A percentile compares a stretch with the other conserved stretches of the same genome.
These are phyloP conservation scores for Myxocyprinus asiaticus DNA, from an alignment of 2,113 vertebrate genomes.

Conservation along the genomic window DNA sequence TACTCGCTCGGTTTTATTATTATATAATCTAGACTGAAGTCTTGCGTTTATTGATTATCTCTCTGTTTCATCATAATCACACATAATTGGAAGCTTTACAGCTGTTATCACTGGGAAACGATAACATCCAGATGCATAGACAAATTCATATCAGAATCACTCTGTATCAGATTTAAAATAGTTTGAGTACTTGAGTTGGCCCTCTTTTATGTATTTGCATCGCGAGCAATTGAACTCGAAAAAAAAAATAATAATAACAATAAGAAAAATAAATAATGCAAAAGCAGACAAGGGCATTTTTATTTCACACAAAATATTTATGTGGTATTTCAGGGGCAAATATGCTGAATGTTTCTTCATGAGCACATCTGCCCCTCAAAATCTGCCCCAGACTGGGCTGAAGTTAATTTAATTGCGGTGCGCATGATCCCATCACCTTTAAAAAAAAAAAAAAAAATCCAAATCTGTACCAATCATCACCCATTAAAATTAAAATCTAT, in stretches of 20 bases:
- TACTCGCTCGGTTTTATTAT: not conserved
- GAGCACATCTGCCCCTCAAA: conserved; percentile 73
- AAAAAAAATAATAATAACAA: not conserved
- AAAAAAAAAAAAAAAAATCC: too few relatives aligned
- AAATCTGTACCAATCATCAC: conserved; percentile 93
- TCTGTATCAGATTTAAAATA: not conserved
- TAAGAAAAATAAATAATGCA: too few relatives aligned
- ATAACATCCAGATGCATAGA: not conserved
- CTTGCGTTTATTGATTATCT: conserved; percentile 14
- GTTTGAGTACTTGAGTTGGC: not conserved
- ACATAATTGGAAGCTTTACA: not conserved
- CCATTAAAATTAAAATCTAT: conserved; percentile 98
- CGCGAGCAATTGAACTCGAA: not conserved
- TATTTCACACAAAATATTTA: conserved; percentile 62
- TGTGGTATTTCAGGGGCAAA: conserved; percentile 82
- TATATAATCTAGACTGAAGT: not conserved
- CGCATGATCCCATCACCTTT: conserved; percentile 60
- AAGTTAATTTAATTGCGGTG: conserved; percentile 86
- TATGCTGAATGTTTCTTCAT: too few relatives aligned
- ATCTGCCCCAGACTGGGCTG: conserved; percentile 77
- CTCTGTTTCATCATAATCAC: not conserved
- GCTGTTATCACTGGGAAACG: conserved; percentile 3
- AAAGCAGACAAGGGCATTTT: not conserved
- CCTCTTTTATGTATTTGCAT: not conserved
- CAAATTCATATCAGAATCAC: not conserved